Conservation (phyloP, 53 echinoderm and acorn worm species). For the Stichopus horrens region DNA sequence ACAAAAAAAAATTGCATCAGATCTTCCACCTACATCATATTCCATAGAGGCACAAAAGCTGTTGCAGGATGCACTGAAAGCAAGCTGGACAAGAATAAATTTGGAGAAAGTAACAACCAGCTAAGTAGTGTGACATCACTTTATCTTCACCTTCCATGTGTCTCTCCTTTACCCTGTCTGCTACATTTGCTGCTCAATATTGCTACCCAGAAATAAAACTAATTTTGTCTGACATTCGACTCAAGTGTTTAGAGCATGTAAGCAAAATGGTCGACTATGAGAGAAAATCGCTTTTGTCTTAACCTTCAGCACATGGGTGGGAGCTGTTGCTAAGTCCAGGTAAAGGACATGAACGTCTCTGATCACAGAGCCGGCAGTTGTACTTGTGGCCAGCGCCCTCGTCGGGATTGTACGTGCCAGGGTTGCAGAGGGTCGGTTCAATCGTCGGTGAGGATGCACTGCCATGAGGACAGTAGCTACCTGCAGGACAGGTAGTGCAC, state of each 20-base stretch:
- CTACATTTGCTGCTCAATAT: too few species aligned
- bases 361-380: constrained; percentile 93
- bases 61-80: too few species aligned
- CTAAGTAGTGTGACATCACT: too few species aligned
- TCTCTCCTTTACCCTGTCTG: too few species aligned
- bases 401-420: constrained; percentile 93
- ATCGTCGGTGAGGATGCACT: constrained; percentile 70
- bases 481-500: constrained; percentile 79
- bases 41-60: too few species aligned
- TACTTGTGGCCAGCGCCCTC: constrained; percentile 86
- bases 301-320: constrained; percentile 98
- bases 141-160: too few species aligned
- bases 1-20: too few species aligned
- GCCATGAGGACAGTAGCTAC: constrained; percentile 86
- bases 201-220: constrained; percentile 52
- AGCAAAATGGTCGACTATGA: background rate
- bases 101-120: too few species aligned
- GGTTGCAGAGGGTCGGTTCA: constrained; percentile 68
- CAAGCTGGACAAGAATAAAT: too few species aligned
- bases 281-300: background rate
- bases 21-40: too few species aligned
- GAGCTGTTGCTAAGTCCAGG: constrained; percentile 82
- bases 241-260: too few species aligned
- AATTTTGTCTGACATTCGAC: too few species aligned
- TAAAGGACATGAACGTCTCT: constrained; percentile 84